These are phyloP conservation scores for Anolis apletophallus DNA, from an alignment of 2,797 vertebrate genomes.

Conservation along the genomic window DNA sequence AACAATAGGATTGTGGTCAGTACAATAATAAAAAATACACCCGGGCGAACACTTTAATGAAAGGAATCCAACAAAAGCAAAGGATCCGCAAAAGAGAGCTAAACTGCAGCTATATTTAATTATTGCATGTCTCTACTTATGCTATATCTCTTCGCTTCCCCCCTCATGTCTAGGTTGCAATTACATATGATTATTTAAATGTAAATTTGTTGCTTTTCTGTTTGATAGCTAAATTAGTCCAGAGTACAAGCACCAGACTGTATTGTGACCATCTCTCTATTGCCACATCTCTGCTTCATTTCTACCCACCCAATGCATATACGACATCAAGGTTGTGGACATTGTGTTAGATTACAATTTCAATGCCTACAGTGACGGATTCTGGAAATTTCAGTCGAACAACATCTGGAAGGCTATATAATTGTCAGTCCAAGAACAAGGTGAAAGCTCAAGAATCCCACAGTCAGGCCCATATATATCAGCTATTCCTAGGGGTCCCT, in stretches of 20 bases:
- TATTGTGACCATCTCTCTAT: neutral
- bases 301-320: neutral
- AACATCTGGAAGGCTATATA: too few relatives aligned
- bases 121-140: neutral
- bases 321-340: fast-evolving
- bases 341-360: neutral
- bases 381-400: too few relatives aligned
- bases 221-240: neutral
- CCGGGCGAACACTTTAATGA: neutral
- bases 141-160: neutral
- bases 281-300: neutral
- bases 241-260: neutral
- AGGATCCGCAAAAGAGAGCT: neutral
- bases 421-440: neutral
- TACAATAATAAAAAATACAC: neutral
- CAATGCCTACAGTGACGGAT: neutral
- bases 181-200: neutral
- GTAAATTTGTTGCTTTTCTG: neutral
- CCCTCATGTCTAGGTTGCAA: neutral
- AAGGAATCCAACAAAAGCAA: neutral
- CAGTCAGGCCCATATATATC: neutral
- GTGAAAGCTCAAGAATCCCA: fast-evolving
- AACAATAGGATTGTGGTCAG: too few relatives aligned
- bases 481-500: neutral
- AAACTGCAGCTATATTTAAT: neutral